Conservation (phyloP, 2,888 invertebrate species). For the Gordius sp. region DNA sequence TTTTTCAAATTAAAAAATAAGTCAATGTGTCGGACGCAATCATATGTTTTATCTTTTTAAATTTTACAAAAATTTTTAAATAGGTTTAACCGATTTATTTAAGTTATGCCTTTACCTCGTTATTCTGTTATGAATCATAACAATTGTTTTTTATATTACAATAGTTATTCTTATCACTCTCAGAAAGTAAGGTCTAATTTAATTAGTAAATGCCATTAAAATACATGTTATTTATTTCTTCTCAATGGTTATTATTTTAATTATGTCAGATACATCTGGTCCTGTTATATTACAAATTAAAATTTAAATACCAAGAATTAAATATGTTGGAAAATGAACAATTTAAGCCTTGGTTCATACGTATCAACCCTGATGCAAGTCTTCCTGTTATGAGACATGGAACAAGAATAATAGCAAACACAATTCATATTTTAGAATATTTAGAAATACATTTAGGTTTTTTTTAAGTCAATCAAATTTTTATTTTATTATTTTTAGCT, state of each 20-base stretch:
- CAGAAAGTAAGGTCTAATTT: conserved; percentile 6
- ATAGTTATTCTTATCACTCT: not conserved
- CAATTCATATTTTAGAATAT: not conserved
- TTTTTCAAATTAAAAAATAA: too few species aligned
- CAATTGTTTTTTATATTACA: not conserved
- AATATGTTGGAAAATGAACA: conserved; percentile 10
- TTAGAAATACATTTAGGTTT: not conserved
- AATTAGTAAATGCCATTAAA: not conserved
- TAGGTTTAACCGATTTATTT: too few species aligned
- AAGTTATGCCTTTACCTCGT: too few species aligned
- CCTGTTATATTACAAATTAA: conserved; percentile 7
- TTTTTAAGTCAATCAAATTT: not conserved
- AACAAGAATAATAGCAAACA: not conserved
- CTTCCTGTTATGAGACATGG: not conserved
- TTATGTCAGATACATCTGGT: not conserved
- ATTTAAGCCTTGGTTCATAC: conserved; percentile 4
- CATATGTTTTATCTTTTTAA: too few species aligned
- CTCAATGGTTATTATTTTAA: too few species aligned
- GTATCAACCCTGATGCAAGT: conserved; percentile 1
- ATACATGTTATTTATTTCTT: not conserved
- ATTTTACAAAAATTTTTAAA: too few species aligned
- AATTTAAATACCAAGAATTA: conserved; percentile 4
- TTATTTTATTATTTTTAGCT: too few species aligned
- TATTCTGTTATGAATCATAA: too few species aligned
- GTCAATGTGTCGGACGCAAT: too few species aligned